Percentiles rank a stretch among this genome's conserved stretches.
Conservation (phyloP, 2,113 vertebrate genomes). For the Pseudorectes ferrugineus region DNA sequence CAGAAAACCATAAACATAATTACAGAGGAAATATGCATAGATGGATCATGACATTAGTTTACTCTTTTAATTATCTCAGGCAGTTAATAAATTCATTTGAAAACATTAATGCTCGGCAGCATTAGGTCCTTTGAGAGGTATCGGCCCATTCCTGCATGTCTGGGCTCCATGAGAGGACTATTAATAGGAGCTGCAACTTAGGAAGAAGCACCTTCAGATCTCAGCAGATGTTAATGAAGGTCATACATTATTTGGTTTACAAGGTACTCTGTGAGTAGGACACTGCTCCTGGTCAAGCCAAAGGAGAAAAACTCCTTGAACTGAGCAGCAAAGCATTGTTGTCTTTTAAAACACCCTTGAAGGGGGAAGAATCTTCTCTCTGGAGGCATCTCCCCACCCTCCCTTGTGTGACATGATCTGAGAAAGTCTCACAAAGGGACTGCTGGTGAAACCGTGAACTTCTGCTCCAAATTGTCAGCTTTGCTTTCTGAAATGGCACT, state of each 20-base stretch:
- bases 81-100: slow-evolving; percentile 8
- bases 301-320: not conserved
- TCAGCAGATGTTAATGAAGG: not conserved
- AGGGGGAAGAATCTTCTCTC: not conserved
- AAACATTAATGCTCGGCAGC: slow-evolving; percentile 7
- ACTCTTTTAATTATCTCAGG: slow-evolving; percentile 18
- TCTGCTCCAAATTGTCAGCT: not conserved
- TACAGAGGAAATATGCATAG: not conserved
- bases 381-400: not conserved
- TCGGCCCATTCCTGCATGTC: not conserved
- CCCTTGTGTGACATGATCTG: not conserved
- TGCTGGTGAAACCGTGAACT: not conserved
- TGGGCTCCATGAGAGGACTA: not conserved
- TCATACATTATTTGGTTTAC: not conserved
- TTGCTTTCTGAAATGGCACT: not conserved
- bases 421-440: not conserved
- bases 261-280: not conserved
- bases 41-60: not conserved
- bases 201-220: not conserved
- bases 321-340: fast-evolving
- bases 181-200: not conserved
- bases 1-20: slow-evolving; percentile 10
- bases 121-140: not conserved
- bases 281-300: not conserved
- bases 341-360: not conserved